Evolutionary conservation across 2,113 vertebrate genomes (phyloP).

Genomic region (Choloepus hoffmanni): DNA sequence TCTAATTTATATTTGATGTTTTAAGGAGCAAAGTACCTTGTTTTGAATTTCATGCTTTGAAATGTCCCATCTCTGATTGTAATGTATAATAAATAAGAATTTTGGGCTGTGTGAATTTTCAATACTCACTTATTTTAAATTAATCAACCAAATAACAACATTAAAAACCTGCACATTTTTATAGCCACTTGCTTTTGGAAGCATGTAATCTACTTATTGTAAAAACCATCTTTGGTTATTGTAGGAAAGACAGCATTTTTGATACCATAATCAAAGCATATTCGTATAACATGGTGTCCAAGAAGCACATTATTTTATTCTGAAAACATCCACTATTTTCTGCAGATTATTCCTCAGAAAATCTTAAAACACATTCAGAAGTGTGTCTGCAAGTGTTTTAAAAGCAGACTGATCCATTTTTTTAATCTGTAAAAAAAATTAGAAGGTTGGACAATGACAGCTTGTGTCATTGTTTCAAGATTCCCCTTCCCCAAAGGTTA

Average conservation of each 20-base stretch:
- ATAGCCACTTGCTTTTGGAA: neutral
- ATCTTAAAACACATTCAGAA: neutral
- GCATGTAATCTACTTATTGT: neutral
- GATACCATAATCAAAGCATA: slow-evolving; percentile 2
- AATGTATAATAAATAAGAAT: slow-evolving; percentile 32
- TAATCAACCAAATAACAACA: slow-evolving; percentile 10
- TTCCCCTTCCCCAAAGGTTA: neutral
- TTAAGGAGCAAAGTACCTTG: neutral
- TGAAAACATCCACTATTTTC: slow-evolving; percentile 16
- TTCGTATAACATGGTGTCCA: neutral
- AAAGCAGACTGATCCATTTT: neutral
- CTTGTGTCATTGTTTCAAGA: slow-evolving; percentile 3
- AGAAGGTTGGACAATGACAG: neutral
- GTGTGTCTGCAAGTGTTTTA: neutral
- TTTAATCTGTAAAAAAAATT: neutral
- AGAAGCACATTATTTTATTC: slow-evolving; percentile 48
- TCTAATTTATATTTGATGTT: slow-evolving; percentile 37
- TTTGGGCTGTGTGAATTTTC: slow-evolving; percentile 49
- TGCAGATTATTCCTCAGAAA: neutral
- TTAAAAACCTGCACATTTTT: neutral
- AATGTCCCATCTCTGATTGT: slow-evolving; percentile 46
- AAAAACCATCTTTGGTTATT: slow-evolving; percentile 14
- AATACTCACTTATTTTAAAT: slow-evolving; percentile 60
- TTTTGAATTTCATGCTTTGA: slow-evolving; percentile 52
- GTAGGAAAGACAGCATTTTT: slow-evolving; percentile 17